Evolutionary conservation across 2,113 vertebrate genomes (phyloP).

Genomic region (Arizona elegans): DNA sequence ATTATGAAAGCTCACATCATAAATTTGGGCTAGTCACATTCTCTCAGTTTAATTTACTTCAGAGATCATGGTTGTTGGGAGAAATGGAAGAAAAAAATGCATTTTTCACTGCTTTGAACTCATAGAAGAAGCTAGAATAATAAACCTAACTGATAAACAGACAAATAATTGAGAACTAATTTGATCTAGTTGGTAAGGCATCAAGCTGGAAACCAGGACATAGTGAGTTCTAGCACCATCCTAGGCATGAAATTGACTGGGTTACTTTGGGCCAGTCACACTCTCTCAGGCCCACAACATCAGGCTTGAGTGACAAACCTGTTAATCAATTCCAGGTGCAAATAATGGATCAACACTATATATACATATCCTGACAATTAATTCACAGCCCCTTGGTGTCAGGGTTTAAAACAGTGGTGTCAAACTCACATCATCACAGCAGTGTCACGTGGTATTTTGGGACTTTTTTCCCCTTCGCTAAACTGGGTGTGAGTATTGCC

Average conservation of each 20-base stretch:
- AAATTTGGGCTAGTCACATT: neutral
- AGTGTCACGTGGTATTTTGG: no score
- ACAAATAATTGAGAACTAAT: neutral
- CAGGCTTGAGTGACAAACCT: neutral
- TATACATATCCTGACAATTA: no score
- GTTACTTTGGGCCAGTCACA: neutral
- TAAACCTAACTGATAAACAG: neutral
- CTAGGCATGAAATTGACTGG: neutral
- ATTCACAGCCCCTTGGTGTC: no score
- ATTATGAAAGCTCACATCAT: neutral
- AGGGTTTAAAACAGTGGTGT: no score
- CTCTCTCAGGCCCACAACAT: neutral
- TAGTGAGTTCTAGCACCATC: neutral
- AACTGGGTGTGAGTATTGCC: no score
- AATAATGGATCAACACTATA: neutral
- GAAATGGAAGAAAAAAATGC: neutral
- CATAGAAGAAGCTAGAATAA: neutral
- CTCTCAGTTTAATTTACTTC: neutral
- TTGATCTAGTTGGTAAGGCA: neutral
- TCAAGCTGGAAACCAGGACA: neutral
- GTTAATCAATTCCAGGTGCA: neutral
- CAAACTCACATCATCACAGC: no score
- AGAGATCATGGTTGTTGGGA: neutral
- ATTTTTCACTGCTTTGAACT: neutral
- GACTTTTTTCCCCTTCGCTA: no score